Base-by-base conservation (phyloP, 2,888 invertebrate species). In the Teleiodes luculella region DNA sequence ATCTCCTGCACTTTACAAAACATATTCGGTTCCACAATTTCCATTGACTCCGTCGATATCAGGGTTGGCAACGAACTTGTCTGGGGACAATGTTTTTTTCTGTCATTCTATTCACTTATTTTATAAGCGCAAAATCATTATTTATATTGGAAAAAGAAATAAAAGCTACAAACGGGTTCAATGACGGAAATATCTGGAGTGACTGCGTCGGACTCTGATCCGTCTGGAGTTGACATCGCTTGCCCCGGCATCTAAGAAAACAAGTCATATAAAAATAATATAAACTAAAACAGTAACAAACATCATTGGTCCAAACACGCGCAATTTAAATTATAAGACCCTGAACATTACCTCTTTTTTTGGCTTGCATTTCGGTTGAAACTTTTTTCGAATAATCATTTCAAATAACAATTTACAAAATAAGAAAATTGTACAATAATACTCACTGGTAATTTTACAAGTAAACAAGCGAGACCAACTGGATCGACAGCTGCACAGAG, bases 151-250 rank as follows among this genome's bases (percentile, higher is more conserved):
- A 24, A 24, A 39, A 48, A 37, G 24, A 51, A 16, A 45, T 20
- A 31, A 14, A 54, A 46, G 37, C 56, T 60, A 68, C 74, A 61
- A 60, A 82, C 82, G 58, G 64, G 59, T 54, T 75, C 79, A 53
- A 77, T 72, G 14, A 70, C 55, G 2, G 72, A 72, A 14, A 76
- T 55, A 28, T 75, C 76, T 1, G 63, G 62, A 36, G 45, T 28
- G 13, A 18, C 10, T 18, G 3, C 20, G 2, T 18, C 39, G 10
- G 1, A 5, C 18, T 18, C 39, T 20, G 39, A 41, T 10, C 11
- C 31, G 16, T 70, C 68, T 1, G 74, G 72, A 1, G 74, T 71
- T 7, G 76, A 78, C 0, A 71, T 71, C 28, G 52, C 50, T 13
- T 14, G 39, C n/a, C 37, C 36, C n/a, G 45, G n/a, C 24, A 24